Evolutionary conservation across 2,888 invertebrate genomes (phyloP), one percentile per base, ranked within the genome.

Genomic region (Drosophila colorata): DNA sequence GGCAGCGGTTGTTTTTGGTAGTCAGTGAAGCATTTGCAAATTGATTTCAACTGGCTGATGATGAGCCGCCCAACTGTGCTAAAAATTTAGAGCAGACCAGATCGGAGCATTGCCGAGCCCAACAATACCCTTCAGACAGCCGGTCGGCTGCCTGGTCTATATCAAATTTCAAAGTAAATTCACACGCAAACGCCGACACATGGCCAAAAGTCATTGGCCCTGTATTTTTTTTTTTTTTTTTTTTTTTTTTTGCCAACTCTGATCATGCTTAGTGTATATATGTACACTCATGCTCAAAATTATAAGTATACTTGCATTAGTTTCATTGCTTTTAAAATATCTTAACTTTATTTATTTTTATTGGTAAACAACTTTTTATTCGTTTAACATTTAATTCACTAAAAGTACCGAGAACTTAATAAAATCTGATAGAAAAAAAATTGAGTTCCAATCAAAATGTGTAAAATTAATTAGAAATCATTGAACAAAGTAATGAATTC

Each of bases 81-180:
- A 67, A 68, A 23, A 23, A 23, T n/a, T 8, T 1, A 25, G 11
- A 13, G n/a, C n/a, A 23, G 7, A 1, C n/a, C 23, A 44, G 33
- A 72, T 66, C 58, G 68, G 61, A 74, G 61, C 73, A 58, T 28
- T 2, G 28, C 9, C 28, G 9, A 28, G 28, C 28, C 8, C 41
- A 56, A 44, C 31, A 33, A 25, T 33, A 33, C 33, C 7, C 63
- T 14, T 61, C 61, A 33, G 33, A 61, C 23, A 47, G 48, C 11
- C 63, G 25, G 46, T 28, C 25, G 25, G 4, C 25, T 5, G 25
- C 25, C 38, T 4, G 16, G 9, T 14, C 33, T 33, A 33, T 63
- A 88, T 84, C 78, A 68, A 73, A 86, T 88, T 88, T 88, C 90
- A 90, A 88, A 88, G 84, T 64, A 57, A 75, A 73, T 88, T 90